Evolutionary conservation across 2,797 vertebrate species (phyloP).

Genomic region (Natrix natrix): DNA sequence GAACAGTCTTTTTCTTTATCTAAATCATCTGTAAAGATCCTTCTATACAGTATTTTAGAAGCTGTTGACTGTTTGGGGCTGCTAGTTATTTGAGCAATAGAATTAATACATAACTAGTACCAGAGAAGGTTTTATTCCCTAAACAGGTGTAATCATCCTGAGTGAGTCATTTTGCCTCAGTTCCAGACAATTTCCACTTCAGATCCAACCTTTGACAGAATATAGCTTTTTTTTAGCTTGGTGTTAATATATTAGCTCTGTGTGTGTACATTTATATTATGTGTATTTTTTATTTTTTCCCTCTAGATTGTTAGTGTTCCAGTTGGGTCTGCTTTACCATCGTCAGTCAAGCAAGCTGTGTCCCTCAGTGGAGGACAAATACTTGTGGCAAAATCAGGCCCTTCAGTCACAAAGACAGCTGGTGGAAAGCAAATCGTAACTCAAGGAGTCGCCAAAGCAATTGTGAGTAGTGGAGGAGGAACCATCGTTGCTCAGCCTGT

Average conservation of each 20-base stretch:
- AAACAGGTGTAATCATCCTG: neutral
- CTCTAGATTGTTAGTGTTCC: conserved; percentile 90
- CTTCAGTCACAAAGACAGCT: conserved; percentile 86
- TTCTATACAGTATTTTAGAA: neutral
- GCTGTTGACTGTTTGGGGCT: neutral
- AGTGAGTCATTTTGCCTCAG: neutral
- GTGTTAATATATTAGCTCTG: neutral
- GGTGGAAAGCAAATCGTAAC: conserved; percentile 93
- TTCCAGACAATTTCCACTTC: neutral
- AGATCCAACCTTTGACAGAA: neutral
- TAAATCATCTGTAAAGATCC: neutral
- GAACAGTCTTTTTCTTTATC: neutral
- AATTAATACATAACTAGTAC: neutral
- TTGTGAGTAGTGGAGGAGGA: conserved; percentile 85
- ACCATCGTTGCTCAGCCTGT: conserved; percentile 85
- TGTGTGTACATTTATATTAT: conserved; percentile 22
- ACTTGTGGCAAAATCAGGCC: conserved; percentile 90
- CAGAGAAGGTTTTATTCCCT: neutral
- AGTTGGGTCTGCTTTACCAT: conserved; percentile 86
- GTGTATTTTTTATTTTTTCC: neutral
- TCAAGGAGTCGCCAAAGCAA: conserved; percentile 96
- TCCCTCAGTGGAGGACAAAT: conserved; percentile 96
- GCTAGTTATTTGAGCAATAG: neutral
- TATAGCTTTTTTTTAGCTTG: neutral
- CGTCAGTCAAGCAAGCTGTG: conserved; percentile 90